Evolutionary conservation across 1,140 invertebrate species (phyloP).

Genomic region (Heliconius hewitsoni): DNA sequence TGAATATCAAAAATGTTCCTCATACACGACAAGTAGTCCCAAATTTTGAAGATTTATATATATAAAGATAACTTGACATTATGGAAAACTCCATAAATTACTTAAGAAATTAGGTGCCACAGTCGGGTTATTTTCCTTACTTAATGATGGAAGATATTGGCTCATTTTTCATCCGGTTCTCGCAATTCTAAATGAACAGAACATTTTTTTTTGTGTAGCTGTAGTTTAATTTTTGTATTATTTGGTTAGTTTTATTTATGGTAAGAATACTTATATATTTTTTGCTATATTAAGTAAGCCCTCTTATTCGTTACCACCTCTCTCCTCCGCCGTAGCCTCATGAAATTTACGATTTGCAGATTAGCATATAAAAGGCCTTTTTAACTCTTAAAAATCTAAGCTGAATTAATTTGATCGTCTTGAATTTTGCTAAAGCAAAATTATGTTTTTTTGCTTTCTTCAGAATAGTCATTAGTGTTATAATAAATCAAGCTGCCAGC

Average conservation of each 20-base stretch:
- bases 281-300: background rate
- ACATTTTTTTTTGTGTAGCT: constrained; percentile 12
- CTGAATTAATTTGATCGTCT: constrained; percentile 41
- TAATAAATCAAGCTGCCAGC: constrained; percentile 40
- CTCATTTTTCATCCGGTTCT: constrained; percentile 43
- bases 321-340: constrained; percentile 3
- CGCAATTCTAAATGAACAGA: constrained; percentile 19
- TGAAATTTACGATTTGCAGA: constrained; percentile 29
- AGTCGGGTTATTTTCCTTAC: constrained; percentile 42
- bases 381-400: constrained; percentile 40
- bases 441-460: constrained; percentile 36
- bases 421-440: constrained; percentile 38
- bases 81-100: constrained; percentile 40
- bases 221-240: background rate
- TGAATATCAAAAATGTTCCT: background rate
- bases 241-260: background rate
- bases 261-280: background rate
- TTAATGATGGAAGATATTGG: constrained; percentile 48
- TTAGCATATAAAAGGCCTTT: constrained; percentile 39
- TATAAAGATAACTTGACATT: background rate
- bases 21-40: background rate
- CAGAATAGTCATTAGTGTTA: constrained; percentile 42
- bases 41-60: background rate
- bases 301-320: background rate
- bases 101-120: constrained; percentile 51